Conservation (phyloP, 2,113 vertebrate genomes). For the Erpornis zantholeuca region DNA sequence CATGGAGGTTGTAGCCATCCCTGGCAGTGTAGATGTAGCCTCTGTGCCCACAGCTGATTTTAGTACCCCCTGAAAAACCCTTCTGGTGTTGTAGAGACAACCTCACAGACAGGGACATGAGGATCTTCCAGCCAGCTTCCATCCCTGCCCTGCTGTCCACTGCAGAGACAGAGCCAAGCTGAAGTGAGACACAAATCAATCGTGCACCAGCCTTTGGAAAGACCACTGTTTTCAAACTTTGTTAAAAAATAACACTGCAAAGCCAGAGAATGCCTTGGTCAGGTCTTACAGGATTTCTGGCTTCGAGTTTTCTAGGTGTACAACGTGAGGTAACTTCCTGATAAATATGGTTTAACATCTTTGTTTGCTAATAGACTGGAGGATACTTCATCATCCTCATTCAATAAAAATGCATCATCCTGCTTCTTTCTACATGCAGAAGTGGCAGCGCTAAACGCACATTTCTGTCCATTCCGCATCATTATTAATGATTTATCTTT, state of each 20-base stretch:
- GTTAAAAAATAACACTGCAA: background rate
- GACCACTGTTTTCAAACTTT: background rate
- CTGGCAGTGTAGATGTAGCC: background rate
- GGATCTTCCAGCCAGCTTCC: background rate
- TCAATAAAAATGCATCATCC: conserved; percentile 5
- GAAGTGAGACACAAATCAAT: background rate
- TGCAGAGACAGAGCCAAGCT: background rate
- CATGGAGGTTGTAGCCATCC: background rate
- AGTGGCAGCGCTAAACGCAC: background rate
- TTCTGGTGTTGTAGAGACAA: background rate
- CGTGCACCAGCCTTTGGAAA: background rate
- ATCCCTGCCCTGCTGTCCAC: background rate
- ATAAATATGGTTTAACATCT: background rate
- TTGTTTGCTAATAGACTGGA: background rate
- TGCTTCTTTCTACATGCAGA: background rate
- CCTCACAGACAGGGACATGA: background rate
- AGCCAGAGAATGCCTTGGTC: background rate
- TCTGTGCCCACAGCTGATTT: background rate
- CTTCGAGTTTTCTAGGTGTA: background rate
- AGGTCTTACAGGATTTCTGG: background rate
- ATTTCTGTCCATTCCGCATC: conserved; percentile 18
- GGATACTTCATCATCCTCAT: background rate
- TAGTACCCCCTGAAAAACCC: background rate
- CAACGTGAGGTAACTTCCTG: background rate
- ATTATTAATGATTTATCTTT: conserved; percentile 46